Percentiles rank a stretch among this genome's conserved stretches.
phyloP scores from a whole-genome alignment of 2,888 invertebrate species.

The Oligia strigilis region DNA sequence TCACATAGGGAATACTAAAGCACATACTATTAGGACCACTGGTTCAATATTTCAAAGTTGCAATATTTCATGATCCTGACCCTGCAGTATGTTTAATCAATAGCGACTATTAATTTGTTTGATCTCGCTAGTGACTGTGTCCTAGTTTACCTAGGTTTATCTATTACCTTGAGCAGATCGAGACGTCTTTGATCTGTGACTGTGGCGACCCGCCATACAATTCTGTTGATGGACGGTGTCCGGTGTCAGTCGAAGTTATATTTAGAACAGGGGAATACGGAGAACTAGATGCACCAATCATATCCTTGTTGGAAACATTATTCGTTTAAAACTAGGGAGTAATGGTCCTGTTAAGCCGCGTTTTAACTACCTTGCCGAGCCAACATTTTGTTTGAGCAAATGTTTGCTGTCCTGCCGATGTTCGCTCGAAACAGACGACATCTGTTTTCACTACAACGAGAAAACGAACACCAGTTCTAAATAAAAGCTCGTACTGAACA shows the following conservation, averaged over 20 bases:
- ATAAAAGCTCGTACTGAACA: background rate
- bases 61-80: background rate
- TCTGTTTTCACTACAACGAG: background rate
- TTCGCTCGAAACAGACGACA: background rate
- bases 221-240: slow-evolving; percentile 13
- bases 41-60: background rate
- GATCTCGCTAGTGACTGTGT: background rate
- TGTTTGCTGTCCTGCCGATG: background rate
- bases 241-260: background rate
- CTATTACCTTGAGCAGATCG: background rate
- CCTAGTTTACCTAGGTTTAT: background rate
- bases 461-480: background rate
- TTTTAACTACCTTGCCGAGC: background rate
- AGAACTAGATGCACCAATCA: background rate
- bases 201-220: background rate
- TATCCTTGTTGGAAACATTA: background rate
- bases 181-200: slow-evolving; percentile 21
- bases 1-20: background rate
- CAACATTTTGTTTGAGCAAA: background rate
- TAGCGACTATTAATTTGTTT: background rate
- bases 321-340: background rate
- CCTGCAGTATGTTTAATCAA: background rate
- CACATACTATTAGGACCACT: no score
- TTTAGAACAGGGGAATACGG: slow-evolving; percentile 3
- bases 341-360: no score